Evolutionary conservation across 2,113 vertebrate species (phyloP).

Genomic region (Takifugu flavidus): DNA sequence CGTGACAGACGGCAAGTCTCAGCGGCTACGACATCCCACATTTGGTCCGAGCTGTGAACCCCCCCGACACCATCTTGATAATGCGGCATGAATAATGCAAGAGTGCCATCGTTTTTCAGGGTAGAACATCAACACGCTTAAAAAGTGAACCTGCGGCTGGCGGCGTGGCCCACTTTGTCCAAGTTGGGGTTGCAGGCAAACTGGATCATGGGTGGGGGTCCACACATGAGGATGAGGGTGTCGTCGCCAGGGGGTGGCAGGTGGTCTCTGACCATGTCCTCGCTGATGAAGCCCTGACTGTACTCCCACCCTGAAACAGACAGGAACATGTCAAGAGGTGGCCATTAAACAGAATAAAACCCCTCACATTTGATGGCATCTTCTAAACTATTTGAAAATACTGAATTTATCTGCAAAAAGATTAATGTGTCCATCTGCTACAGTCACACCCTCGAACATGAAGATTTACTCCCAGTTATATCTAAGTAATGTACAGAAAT

Average conservation of each 20-base stretch:
- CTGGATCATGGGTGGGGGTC: conserved; percentile 97
- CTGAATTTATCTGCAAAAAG: not conserved
- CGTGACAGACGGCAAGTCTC: not conserved
- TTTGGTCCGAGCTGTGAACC: conserved; percentile 43
- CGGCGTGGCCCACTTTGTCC: conserved; percentile 84
- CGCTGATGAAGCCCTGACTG: conserved; percentile 90
- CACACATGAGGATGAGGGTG: conserved; percentile 90
- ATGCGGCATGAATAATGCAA: conserved; percentile 20
- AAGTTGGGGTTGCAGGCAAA: conserved; percentile 93
- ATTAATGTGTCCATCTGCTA: too few species aligned
- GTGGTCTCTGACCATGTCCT: conserved; percentile 87
- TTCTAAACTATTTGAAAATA: not conserved
- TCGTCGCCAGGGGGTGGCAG: conserved; percentile 81
- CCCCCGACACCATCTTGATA: conserved; percentile 20
- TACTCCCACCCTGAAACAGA: conserved; percentile 84
- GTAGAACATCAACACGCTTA: conserved; percentile 45
- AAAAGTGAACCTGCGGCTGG: conserved; percentile 82
- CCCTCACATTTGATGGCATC: not conserved
- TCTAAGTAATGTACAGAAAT: too few species aligned
- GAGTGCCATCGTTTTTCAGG: conserved; percentile 41
- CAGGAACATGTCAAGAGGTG: not conserved
- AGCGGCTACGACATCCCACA: not conserved
- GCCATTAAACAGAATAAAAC: not conserved
- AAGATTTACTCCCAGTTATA: too few species aligned
- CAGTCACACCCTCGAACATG: too few species aligned